Base-by-base conservation (phyloP, 1,140 invertebrate species). In the Apolygus lucorum region DNA sequence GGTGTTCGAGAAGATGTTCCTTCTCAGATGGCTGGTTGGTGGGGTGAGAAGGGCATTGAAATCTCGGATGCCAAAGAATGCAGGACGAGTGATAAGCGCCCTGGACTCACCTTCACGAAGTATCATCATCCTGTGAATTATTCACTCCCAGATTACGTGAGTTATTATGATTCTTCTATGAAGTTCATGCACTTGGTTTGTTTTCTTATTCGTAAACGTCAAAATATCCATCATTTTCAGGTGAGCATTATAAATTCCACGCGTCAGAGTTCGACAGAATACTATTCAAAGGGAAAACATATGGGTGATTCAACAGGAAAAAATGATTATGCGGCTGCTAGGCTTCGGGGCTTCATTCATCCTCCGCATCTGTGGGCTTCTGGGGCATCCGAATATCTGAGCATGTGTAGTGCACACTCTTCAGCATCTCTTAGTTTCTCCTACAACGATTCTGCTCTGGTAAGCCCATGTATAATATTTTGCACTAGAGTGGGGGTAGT, bases 71-170 rank as follows among this genome's bases (percentile, higher is more conserved):
- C 91, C 0, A 84, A 88, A 22, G 84, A 91, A 72, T 96, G 94
- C 78, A 86, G 89, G 63, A 79, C 84, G 24, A 81, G 89, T 72
- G 92, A 96, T 76, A 87, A 86, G 71, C 83, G 91, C 54, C 92
- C 93, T 0, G 95, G 95, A 0, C 81, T 97, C 0, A 95, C 93
- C 0, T 93, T 92, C 73, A 81, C 95, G 0, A 89, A 91, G 74
- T 96, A 96, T 77, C 85, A 89, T 70, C 87, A 90, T 76, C 95
- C 93, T 0, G 87, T 88, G 0, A 92, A 96, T 77, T 88, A 85
- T 73, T 87, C 86, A 2, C 90, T 94, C 74, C 94, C 95, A 0
- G 94, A 97, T 76, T 87, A 84, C 25, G 90, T 91, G 69, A 74
- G 75, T 75, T 21, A 65, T 52, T 11, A 27, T 64, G n/a, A n/a